Conservation (phyloP, 2,113 vertebrate species). For the Australoheros scitulus region DNA sequence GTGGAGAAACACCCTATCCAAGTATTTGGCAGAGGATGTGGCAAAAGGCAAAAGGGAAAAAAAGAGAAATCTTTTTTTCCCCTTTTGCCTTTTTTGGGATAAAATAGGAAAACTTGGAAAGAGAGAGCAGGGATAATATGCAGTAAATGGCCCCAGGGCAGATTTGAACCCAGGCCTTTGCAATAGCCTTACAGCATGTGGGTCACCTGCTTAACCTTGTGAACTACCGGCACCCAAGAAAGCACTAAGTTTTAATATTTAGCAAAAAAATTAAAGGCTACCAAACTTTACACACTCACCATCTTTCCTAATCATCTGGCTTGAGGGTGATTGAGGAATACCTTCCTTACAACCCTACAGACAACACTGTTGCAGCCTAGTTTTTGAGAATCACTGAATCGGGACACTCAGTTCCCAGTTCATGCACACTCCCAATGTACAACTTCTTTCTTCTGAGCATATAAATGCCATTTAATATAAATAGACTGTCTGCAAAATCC, state of each 20-base stretch:
- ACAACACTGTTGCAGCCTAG: neutral
- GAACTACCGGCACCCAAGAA: neutral
- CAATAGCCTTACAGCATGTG: neutral
- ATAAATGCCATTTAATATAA: neutral
- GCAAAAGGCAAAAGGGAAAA: too few species aligned
- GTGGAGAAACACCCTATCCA: neutral
- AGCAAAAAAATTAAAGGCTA: neutral
- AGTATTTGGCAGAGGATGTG: neutral
- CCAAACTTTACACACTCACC: neutral
- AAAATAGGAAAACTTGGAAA: neutral
- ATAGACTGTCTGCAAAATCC: neutral
- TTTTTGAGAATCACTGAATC: neutral
- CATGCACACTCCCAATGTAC: neutral
- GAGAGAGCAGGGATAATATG: neutral
- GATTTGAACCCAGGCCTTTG: neutral
- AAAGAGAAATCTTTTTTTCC: neutral
- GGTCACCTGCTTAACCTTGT: neutral
- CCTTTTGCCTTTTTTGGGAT: neutral
- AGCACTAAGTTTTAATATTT: neutral
- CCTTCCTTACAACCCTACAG: neutral
- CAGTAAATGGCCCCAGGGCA: neutral
- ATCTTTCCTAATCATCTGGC: neutral
- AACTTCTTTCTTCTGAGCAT: neutral
- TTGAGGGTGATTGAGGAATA: too few species aligned
- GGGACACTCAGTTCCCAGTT: neutral